Evolutionary conservation across 2,113 vertebrate species (phyloP).

Genomic region (Ctenodactylus gundi): DNA sequence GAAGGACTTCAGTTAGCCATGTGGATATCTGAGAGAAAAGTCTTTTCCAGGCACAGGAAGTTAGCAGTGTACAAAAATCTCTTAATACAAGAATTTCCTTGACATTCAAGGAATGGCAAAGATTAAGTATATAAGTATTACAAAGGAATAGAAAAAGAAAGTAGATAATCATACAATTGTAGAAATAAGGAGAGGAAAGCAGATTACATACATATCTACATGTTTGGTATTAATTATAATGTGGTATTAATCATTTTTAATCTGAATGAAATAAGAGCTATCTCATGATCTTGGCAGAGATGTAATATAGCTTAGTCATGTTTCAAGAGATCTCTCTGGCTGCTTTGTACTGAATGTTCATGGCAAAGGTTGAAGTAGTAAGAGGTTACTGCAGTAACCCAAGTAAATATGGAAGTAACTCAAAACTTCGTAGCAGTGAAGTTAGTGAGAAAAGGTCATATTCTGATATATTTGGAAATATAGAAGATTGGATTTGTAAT

Average conservation of each 20-base stretch:
- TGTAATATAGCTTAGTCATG: not conserved
- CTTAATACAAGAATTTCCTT: not conserved
- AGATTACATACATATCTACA: not conserved
- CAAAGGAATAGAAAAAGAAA: not conserved
- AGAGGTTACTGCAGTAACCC: not conserved
- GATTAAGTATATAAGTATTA: not conserved
- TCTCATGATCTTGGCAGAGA: not conserved
- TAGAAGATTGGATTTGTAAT: not conserved
- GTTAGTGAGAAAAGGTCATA: slow-evolving; percentile 11
- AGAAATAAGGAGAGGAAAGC: not conserved
- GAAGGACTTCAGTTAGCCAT: not conserved
- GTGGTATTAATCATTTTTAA: not conserved
- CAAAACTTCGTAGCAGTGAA: not conserved
- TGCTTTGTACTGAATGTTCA: not conserved
- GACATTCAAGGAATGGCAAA: not conserved
- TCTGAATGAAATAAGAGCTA: not conserved
- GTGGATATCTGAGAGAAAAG: not conserved
- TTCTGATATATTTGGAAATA: slow-evolving; percentile 4
- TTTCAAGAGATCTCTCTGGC: not conserved
- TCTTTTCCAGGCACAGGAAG: not conserved
- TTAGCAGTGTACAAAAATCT: not conserved
- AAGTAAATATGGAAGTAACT: not conserved
- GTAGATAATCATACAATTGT: not conserved
- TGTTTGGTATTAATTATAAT: too few species aligned
- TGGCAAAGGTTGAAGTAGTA: not conserved